Percentiles rank a stretch among this genome's conserved stretches.
These are phyloP conservation scores for Cistogaster globosa DNA, from an alignment of 2,888 invertebrate species.

Conservation along the genomic window DNA sequence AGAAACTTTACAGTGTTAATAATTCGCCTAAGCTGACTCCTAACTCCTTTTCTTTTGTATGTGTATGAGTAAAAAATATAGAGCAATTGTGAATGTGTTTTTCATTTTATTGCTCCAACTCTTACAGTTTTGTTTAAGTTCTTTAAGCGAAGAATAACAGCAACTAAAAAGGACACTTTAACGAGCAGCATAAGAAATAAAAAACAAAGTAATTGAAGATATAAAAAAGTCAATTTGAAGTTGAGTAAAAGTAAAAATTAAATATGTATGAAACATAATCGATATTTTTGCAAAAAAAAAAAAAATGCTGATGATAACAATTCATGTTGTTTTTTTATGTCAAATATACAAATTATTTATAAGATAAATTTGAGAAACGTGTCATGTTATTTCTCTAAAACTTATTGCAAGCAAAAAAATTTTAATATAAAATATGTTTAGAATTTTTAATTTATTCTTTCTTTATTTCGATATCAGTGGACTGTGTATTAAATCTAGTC, in stretches of 20 bases:
- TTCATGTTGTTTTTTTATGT: conserved; percentile 26
- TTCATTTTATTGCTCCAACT: conserved; percentile 33
- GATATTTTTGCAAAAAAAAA: conserved; percentile 25
- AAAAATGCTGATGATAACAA: conserved; percentile 39
- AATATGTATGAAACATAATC: conserved; percentile 49
- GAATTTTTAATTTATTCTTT: neutral
- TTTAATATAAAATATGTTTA: conserved; percentile 30
- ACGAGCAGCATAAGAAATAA: neutral
- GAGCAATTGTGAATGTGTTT: conserved; percentile 44
- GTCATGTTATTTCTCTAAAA: too few species aligned
- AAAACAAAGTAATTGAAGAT: neutral
- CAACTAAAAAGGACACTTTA: conserved; percentile 42
- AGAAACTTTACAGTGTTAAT: neutral
- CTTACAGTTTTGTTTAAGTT: conserved; percentile 30
- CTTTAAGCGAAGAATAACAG: conserved; percentile 1
- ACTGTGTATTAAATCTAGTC: conserved; percentile 37
- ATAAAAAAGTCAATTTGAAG: conserved; percentile 17
- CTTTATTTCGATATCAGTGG: conserved; percentile 15
- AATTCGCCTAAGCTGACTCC: neutral
- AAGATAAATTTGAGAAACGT: too few species aligned
- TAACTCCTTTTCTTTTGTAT: neutral
- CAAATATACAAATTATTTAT: too few species aligned
- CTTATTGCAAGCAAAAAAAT: too few species aligned
- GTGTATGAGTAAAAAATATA: conserved; percentile 24
- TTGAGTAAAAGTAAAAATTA: conserved; percentile 36